Percentiles rank a stretch among this genome's conserved stretches.
These are phyloP conservation scores for Candoia aspera DNA, from an alignment of 2,113 vertebrate genomes.

Conservation along the genomic window DNA sequence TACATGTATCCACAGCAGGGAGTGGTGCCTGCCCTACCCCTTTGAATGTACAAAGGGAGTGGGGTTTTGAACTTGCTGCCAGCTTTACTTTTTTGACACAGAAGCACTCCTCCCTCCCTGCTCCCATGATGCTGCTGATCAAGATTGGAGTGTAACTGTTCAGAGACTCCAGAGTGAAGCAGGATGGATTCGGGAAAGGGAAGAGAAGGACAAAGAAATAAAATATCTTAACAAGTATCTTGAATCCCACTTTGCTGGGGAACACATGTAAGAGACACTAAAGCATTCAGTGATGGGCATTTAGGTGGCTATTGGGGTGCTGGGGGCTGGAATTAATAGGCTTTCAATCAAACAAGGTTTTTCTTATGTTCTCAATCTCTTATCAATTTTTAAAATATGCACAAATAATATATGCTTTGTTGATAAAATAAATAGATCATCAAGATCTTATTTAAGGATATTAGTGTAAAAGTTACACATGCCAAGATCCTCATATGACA, in stretches of 20 bases:
- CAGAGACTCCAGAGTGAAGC: neutral
- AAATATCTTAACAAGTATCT: neutral
- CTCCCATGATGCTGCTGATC: neutral
- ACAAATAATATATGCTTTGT: neutral
- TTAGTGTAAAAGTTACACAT: neutral
- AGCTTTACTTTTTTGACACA: neutral
- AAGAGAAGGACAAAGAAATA: neutral
- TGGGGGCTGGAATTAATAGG: neutral
- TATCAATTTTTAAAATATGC: constrained; percentile 3
- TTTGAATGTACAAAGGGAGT: neutral
- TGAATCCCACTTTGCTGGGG: neutral
- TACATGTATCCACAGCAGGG: neutral
- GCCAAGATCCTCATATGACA: neutral
- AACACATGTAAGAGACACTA: neutral
- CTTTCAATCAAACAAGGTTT: neutral
- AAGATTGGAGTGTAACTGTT: neutral
- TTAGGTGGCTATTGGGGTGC: neutral
- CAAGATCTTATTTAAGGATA: neutral
- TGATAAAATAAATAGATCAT: neutral
- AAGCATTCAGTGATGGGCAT: neutral
- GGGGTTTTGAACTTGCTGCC: neutral
- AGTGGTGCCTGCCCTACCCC: neutral
- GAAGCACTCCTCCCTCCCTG: neutral
- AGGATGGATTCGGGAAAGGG: neutral
- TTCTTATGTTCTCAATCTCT: neutral